A percentile compares a stretch with the other conserved stretches of the same genome.
Evolutionary conservation across 2,797 vertebrate species (phyloP).

Genomic region (Ctenopoma kingsleyae): DNA sequence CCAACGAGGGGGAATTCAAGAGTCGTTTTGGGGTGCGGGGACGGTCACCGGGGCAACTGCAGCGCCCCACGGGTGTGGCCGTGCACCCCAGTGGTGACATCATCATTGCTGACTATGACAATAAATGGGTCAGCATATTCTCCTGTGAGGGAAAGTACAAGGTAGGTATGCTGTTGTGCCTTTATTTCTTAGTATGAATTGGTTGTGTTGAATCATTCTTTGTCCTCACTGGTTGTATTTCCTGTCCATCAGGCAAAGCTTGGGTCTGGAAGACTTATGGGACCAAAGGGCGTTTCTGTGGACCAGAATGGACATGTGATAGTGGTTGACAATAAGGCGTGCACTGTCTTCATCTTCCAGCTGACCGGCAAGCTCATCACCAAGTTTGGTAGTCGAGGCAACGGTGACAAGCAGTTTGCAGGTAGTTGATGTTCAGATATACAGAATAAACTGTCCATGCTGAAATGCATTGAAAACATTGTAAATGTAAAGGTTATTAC

Average conservation of each 20-base stretch:
- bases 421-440: constrained; percentile 79
- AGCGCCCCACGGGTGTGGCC: constrained; percentile 95
- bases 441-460: neutral
- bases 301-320: constrained; percentile 97
- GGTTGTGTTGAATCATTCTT: neutral
- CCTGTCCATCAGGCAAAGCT: constrained; percentile 90
- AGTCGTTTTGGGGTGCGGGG: constrained; percentile 95
- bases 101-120: constrained; percentile 98
- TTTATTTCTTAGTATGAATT: neutral
- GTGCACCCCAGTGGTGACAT: constrained; percentile 97
- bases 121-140: constrained; percentile 99
- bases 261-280: constrained; percentile 96
- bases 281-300: constrained; percentile 97
- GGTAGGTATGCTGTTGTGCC: constrained; percentile 72
- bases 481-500: neutral
- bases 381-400: constrained; percentile 96
- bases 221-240: constrained; percentile 5
- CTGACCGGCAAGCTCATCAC: constrained; percentile 95
- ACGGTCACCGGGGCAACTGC: constrained; percentile 94
- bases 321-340: constrained; percentile 98
- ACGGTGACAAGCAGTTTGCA: constrained; percentile 98
- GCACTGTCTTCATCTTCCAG: constrained; percentile 98
- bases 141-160: constrained; percentile 97
- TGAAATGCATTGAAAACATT: no score
- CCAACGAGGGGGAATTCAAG: constrained; percentile 96